Base-by-base conservation (phyloP, 2,797 vertebrate species). In the Gymnoscopelus braueri region DNA sequence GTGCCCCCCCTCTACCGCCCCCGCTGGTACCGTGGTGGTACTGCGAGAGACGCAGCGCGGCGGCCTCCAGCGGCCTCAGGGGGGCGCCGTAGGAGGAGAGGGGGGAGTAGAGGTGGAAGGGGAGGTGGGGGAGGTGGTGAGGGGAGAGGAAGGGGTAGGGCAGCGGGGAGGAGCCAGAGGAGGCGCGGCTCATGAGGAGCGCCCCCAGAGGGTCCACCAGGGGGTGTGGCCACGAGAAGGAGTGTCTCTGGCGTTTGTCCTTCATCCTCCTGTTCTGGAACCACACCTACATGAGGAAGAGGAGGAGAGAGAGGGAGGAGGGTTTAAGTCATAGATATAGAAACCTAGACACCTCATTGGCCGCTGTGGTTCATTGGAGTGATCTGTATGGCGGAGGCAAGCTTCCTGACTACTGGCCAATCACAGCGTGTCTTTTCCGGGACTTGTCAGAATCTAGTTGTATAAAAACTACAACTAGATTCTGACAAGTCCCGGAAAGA, bases 221-320 rank as follows among this genome's bases (percentile, higher is more conserved):
- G 5, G 84, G 84, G 49, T 90, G 87, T 12, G 86, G 78, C 90
- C 91, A 93, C n/a, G 80, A 81, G 66, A 93, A 32, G 13, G 86
- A 75, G 75, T 87, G 88, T 63, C 89, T 88, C 79, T 94, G 92
- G 0, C 90, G 82, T 75, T 93, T 94, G 67, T 93, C 92, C 71
- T 95, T 95, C 93, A 95, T 95, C 62, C 93, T 82, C 68, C 89
- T 61, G 85, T 95, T 94, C 78, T 95, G 93, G 71, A 93, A 94
- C 91, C 92, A 94, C 32, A 94, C 65, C 78, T 91, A 54, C 49
- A 71, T 7, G 10, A 7, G 67, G 44, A 47, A 66, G 69, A 58
- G 23, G 29, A n/a, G 39, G 8, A 19, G 19, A n/a, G n/a, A n/a
- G n/a, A n/a, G n/a, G n/a, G n/a, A n/a, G 39, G 8, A 19, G 19